Percentiles rank a stretch among this genome's conserved stretches.
phyloP scores from a whole-genome alignment of 2,113 vertebrate genomes.

The Actinemys pallida region DNA sequence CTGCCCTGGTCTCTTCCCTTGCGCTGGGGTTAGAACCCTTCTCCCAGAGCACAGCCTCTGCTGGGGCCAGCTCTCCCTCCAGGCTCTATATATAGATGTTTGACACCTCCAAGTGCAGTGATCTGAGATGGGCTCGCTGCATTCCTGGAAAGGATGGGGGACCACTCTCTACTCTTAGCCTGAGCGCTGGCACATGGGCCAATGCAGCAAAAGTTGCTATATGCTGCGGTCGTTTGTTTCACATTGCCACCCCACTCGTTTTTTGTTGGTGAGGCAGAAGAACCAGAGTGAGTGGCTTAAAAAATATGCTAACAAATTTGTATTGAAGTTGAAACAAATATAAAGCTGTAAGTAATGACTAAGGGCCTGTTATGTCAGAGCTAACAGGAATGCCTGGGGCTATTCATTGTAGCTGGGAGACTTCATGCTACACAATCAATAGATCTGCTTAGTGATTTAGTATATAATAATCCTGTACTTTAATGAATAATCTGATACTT shows the following conservation, averaged over 20 bases:
- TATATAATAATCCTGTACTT: neutral
- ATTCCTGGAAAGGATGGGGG: neutral
- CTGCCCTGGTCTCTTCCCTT: neutral
- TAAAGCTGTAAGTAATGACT: too few species aligned
- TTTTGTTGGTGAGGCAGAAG: neutral
- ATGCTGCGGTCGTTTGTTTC: conserved; percentile 49
- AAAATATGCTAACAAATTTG: neutral
- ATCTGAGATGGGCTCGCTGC: neutral
- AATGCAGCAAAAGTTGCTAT: conserved; percentile 31
- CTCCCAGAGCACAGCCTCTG: neutral
- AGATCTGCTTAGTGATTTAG: accelerated
- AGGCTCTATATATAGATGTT: neutral
- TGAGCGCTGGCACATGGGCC: neutral
- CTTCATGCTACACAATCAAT: accelerated
- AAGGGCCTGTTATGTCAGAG: neutral
- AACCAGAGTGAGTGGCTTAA: accelerated
- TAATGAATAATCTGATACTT: neutral
- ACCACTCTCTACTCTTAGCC: neutral
- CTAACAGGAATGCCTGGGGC: neutral
- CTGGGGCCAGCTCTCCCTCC: neutral
- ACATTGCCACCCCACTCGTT: conserved; percentile 67
- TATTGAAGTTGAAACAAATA: too few species aligned
- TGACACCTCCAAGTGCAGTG: conserved; percentile 58
- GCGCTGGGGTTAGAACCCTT: neutral
- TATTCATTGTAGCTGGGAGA: accelerated